Conservation (phyloP, 2,113 vertebrate genomes). For the Oxyruncus cristatus region DNA sequence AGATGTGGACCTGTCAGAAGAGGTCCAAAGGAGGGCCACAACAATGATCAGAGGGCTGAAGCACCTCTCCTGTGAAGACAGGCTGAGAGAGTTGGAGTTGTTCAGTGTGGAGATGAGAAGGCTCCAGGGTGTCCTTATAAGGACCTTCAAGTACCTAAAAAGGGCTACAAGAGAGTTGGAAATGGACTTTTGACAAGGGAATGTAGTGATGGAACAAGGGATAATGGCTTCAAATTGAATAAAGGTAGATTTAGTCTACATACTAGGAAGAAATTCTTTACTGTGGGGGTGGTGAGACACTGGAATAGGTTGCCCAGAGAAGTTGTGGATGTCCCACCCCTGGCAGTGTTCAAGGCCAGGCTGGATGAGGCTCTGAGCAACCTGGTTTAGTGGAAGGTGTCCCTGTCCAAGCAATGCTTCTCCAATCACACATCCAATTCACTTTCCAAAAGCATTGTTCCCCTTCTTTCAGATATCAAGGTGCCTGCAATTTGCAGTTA, state of each 20-base stretch:
- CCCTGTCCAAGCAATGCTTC: neutral
- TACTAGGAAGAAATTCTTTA: neutral
- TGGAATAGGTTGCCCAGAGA: neutral
- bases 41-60: neutral
- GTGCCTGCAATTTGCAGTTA: neutral
- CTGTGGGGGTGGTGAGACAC: neutral
- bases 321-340: neutral
- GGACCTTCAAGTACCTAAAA: neutral
- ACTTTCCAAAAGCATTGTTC: neutral
- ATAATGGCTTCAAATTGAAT: neutral
- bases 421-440: neutral
- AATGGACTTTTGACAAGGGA: neutral
- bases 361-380: neutral
- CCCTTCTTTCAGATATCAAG: neutral
- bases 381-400: neutral
- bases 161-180: neutral
- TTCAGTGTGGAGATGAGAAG: neutral
- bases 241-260: neutral
- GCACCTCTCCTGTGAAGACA: neutral
- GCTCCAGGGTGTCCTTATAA: neutral
- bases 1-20: fast-evolving
- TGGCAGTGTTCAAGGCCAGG: neutral
- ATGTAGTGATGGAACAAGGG: neutral
- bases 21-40: neutral
- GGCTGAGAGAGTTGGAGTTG: neutral